These are phyloP conservation scores for Eulemur rubriventer DNA, from an alignment of 2,797 vertebrate genomes.

Conservation along the genomic window DNA sequence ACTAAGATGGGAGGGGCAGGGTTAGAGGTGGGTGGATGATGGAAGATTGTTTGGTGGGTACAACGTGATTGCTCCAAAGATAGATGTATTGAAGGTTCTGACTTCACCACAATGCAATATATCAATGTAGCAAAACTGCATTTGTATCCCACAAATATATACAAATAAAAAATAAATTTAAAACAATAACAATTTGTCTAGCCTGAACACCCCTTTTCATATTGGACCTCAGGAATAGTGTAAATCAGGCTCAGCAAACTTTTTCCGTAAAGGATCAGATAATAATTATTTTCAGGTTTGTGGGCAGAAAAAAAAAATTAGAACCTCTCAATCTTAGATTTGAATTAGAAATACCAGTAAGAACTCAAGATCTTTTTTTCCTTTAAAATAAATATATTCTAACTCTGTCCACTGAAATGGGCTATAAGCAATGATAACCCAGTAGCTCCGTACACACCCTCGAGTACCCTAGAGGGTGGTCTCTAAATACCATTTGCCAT, in stretches of 20 bases:
- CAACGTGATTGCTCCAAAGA: not conserved
- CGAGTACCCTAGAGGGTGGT: not conserved
- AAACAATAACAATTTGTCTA: not conserved
- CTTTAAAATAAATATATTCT: not conserved
- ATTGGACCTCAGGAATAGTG: not conserved
- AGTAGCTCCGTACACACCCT: not conserved
- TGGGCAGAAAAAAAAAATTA: not conserved
- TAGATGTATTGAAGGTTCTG: not conserved
- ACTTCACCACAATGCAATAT: not conserved
- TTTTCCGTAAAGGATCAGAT: not conserved
- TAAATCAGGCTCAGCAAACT: not conserved
- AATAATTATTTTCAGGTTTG: not conserved
- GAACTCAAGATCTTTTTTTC: not conserved
- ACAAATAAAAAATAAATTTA: not conserved
- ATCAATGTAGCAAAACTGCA: not conserved
- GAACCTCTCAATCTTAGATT: not conserved
- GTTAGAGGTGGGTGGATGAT: not conserved
- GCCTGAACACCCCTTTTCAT: not conserved
- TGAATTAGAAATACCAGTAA: not conserved
- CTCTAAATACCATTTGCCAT: not conserved
- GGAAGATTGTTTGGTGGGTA: not conserved
- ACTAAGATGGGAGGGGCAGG: not conserved
- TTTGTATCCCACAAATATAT: not conserved
- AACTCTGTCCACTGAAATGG: not conserved
- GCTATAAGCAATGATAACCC: not conserved